Base-by-base conservation (phyloP, 2,797 vertebrate genomes). In the Syncerus caffer region DNA sequence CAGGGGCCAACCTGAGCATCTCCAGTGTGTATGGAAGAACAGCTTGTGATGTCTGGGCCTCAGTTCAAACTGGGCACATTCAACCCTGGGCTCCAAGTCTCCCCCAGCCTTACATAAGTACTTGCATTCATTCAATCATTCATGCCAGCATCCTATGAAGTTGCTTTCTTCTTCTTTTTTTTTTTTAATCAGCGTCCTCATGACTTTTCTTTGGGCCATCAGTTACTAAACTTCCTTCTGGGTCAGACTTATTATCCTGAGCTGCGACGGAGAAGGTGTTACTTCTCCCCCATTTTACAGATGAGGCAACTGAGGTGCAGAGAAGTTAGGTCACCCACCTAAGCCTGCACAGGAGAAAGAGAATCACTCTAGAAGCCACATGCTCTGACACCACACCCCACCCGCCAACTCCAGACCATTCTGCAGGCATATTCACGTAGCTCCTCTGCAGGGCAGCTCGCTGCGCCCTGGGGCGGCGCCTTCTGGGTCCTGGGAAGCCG, bases 371-470 rank as follows among this genome's bases (percentile, higher is more conserved):
- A 9, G 25, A 31, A 23, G 85, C 51, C 23, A 0, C 7, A 76
- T 0, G 5, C 10, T 15, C 83, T 16, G 27, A 60, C 2, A 27
- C 29, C 34, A 13, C 71, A 1, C 25, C 23, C 47, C 38, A 31
- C 14, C 23, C 0, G 38, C n/a, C 0, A 23, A 21, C 42, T 42
- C 6, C 74, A 76, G 79, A 31, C 3, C 12, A 16, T 11, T 14
- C 23, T 29, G 1, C 3, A 47, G 76, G 45, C 76, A 79, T 27
- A 29, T 31, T 31, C 11, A 21, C 0, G 13, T 11, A 31, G 25
- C 47, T 31, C 58, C 83, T 15, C 6, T 0, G 76, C 0, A 1
- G 60, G 6, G 51, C 2, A 4, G 80, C 34, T 64, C 27, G 1
- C 84, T 6, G 47, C 2, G 2, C 86, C 80, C 25, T 6, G 42